Conservation (phyloP, 2,888 invertebrate species). For the Hirtodrosophila alboralis region DNA sequence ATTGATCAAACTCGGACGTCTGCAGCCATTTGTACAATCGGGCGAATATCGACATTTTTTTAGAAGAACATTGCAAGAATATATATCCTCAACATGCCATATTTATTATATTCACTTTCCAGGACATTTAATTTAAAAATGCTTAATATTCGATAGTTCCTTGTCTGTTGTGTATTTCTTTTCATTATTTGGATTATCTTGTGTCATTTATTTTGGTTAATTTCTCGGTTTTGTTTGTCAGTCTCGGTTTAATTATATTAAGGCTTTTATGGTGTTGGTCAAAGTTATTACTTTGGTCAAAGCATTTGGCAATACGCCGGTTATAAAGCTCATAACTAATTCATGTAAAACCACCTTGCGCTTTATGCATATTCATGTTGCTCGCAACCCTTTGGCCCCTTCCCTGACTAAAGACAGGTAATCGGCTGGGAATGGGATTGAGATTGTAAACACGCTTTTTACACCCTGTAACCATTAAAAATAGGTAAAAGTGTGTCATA, state of each 20-base stretch:
- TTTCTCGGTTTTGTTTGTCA: conserved; percentile 19
- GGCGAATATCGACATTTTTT: too few relatives aligned
- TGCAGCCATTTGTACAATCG: too few relatives aligned
- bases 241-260: conserved; percentile 61
- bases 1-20: too few relatives aligned
- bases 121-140: conserved; percentile 1
- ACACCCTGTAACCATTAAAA: too few relatives aligned
- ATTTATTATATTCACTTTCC: too few relatives aligned
- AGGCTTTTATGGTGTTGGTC: conserved; percentile 36
- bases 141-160: neutral
- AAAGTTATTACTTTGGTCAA: neutral
- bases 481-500: too few relatives aligned
- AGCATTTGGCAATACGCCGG: conserved; percentile 41
- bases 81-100: too few relatives aligned
- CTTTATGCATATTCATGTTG: conserved; percentile 64
- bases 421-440: neutral
- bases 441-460: conserved; percentile 39
- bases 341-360: conserved; percentile 58
- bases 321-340: conserved; percentile 61
- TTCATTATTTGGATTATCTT: conserved; percentile 2
- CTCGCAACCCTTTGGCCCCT: conserved; percentile 12
- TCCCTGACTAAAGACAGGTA: neutral
- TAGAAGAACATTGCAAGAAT: too few relatives aligned
- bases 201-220: conserved; percentile 14
- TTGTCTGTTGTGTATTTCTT: neutral